These are phyloP conservation scores for Macrotus californicus DNA, from an alignment of 2,113 vertebrate genomes.

Conservation along the genomic window DNA sequence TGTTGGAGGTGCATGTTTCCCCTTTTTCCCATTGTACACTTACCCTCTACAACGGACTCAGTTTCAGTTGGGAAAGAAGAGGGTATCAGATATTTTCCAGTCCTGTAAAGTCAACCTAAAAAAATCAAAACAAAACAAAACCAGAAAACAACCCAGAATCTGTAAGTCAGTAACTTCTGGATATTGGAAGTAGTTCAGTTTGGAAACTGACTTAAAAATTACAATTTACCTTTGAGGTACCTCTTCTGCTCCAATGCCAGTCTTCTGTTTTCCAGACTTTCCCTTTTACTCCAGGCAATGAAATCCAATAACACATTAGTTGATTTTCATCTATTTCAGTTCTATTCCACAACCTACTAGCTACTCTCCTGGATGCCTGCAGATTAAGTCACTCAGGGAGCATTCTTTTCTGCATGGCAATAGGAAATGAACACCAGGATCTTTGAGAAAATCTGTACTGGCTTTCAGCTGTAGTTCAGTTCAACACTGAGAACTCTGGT, in stretches of 20 bases:
- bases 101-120: not conserved
- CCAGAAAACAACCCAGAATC: not conserved
- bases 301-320: not conserved
- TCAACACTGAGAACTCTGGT: not conserved
- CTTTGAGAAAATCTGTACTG: not conserved
- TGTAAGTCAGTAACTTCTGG: not conserved
- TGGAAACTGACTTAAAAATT: not conserved
- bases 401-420: not conserved
- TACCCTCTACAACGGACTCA: not conserved
- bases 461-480: not conserved
- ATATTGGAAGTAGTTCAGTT: not conserved
- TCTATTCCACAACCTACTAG: not conserved
- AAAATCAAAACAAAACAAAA: too few relatives aligned
- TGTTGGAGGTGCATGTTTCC: not conserved
- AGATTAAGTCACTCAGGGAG: not conserved
- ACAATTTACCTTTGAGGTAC: not conserved
- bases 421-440: not conserved
- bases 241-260: not conserved
- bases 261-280: not conserved
- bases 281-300: not conserved
- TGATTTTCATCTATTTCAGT: not conserved
- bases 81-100: not conserved
- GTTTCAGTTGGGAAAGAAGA: not conserved
- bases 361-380: not conserved
- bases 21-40: not conserved